Base-by-base conservation (phyloP, 2,113 vertebrate species). In the Corythoichthys haematopterus region DNA sequence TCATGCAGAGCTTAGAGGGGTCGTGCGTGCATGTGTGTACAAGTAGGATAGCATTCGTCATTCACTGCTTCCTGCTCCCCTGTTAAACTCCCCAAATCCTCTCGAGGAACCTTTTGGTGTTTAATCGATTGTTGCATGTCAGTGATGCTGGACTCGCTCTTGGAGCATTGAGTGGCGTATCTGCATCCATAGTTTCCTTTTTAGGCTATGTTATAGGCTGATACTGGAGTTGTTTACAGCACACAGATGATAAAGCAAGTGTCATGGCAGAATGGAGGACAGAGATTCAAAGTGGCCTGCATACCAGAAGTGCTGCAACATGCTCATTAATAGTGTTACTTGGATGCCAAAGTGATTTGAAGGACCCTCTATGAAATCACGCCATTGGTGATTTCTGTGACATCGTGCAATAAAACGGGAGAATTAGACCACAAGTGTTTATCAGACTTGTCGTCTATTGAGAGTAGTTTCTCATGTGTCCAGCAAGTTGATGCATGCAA, bases 141-240 rank as follows among this genome's bases (percentile, higher is more conserved):
- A 59, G 52, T 10, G 4, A 71, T 66, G 70, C 51, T 53, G 33
- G n/a, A 6, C 58, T 43, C 47, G 72, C 61, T 43, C 46, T 33
- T 38, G 2, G 64, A 71, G 74, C 46, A 59, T 62, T 60, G 58
- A 75, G 53, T 55, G 59, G 66, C 57, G 62, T 78, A 56, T 35
- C 11, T 6, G 33, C 28, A 35, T 12, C 53, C 64, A 63, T 65
- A 71, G 20, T 82, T 69, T 7, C 88, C 88, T 80, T 89, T 88
- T 88, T 84, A 75, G 88, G 88, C 55, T 52, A 77, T 88, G 87
- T 82, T 87, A 79, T 78, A 76, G 53, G 63, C 55, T 71, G 66
- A 78, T 80, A 75, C 72, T 76, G 74, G 72, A 79, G 59, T 64
- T 3, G 84, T 85, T 88, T 87, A 75, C 70, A 80, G 85, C 80